Evolutionary conservation across 1,140 invertebrate species (phyloP), one percentile per base, ranked within the genome.

Genomic region (Acromyrmex heyeri): DNA sequence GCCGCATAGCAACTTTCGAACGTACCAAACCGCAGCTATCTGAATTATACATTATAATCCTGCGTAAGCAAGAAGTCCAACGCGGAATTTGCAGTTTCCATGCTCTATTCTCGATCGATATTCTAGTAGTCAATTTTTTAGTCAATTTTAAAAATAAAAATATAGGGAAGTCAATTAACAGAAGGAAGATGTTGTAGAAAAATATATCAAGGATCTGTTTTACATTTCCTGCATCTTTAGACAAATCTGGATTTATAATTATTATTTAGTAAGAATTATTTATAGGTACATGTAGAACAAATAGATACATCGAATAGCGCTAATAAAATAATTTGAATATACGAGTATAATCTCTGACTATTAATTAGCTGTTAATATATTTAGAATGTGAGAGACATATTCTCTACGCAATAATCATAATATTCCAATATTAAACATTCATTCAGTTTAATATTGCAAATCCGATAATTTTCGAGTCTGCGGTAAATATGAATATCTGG

Each of bases 11-110:
- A 88, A 90, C 87, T 86, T 72, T 67, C 44, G 53, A 59, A 67
- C 27, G 50, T n/a, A 38, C 53, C 79, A 50, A 55, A 82, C 65
- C 69, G 27, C 16, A 65, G 12, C 82, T 64, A 64, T 50, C 61
- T 85, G 72, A 85, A 83, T 83, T 83, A 83, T 83, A 75, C 55
- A 83, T 83, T 81, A 81, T 77, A 69, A 85, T 76, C 30, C 50
- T 78, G 72, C 61, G 83, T 57, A 73, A 59, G 30, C 61, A 59
- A 76, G 62, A 69, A 85, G 61, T 57, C 69, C 44, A 48, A 44
- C 4, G 38, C 30, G n/a, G 50, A 61, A 61, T 83, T 73, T 21
- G 38, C 53, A 14, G 34, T 30, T 78, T 57, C 44, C 65, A 34
- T n/a, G 12, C 12, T 21, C 3, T 21, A 14, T 24, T 48, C 6